Conservation (phyloP, 2,113 vertebrate genomes). For the Turnix velox region DNA sequence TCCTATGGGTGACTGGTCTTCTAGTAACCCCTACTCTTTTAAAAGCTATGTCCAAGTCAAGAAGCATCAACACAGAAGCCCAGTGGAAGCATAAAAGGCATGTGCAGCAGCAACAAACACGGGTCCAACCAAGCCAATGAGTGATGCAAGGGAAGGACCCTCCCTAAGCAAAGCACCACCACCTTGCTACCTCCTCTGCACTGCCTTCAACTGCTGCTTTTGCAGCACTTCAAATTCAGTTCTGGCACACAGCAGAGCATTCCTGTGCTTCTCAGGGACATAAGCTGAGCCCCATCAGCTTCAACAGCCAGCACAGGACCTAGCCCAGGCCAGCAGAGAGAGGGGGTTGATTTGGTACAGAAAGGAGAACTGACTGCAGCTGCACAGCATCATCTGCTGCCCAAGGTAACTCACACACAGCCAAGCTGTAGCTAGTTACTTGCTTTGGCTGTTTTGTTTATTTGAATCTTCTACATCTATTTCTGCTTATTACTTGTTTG, state of each 20-base stretch:
- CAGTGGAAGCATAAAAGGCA: not conserved
- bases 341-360: not conserved
- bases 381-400: not conserved
- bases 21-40: not conserved
- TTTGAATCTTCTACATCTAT: conserved; percentile 4
- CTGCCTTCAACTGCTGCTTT: not conserved
- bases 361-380: not conserved
- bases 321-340: not conserved
- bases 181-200: not conserved
- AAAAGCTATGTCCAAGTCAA: accelerated
- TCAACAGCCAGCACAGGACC: accelerated
- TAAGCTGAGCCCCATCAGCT: not conserved
- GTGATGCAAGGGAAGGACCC: not conserved
- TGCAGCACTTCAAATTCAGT: not conserved
- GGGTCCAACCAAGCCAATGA: not conserved
- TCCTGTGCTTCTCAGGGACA: too few species aligned
- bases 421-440: not conserved
- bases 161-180: not conserved
- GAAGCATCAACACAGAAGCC: not conserved
- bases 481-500: conserved; percentile 13
- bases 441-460: not conserved
- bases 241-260: accelerated
- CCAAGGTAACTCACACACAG: not conserved
- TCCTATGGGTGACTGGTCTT: not conserved
- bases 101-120: not conserved